Evolutionary conservation across 37 sponge, comb jelly and placozoan genomes (phyloP).

Genomic region (Ianthella basta): DNA sequence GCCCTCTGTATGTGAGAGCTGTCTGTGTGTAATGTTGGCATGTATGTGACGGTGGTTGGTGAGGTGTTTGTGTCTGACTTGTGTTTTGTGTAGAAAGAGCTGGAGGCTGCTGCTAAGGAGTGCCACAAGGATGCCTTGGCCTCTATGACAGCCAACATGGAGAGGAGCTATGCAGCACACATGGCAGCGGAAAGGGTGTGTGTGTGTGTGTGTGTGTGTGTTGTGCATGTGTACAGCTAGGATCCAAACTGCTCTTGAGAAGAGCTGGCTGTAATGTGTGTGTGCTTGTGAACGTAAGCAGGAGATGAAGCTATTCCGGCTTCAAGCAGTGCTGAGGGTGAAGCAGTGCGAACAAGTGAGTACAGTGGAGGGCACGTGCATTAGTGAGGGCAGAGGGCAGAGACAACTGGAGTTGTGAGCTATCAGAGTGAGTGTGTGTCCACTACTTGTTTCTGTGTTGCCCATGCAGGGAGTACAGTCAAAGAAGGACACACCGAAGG

Average conservation of each 20-base stretch:
- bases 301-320: constrained; percentile 27
- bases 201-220: no score
- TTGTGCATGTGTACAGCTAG: background rate
- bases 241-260: no score
- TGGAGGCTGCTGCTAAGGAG: constrained; percentile 18
- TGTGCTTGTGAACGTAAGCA: constrained; percentile 4
- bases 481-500: constrained; percentile 15
- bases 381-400: no score
- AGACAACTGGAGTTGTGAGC: no score
- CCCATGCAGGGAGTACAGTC: background rate
- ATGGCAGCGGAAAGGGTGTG: constrained; percentile 48
- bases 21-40: background rate
- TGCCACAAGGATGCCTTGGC: background rate
- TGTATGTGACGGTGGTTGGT: background rate
- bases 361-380: no score
- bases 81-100: constrained; percentile 21
- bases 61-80: no score
- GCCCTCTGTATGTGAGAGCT: no score
- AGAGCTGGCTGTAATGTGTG: no score
- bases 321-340: constrained; percentile 42
- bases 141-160: constrained; percentile 22
- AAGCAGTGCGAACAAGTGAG: constrained; percentile 49
- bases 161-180: constrained; percentile 49
- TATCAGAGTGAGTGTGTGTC: no score
- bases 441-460: background rate